Evolutionary conservation across 2,797 vertebrate species (phyloP).

Genomic region (Buceros bicornis): DNA sequence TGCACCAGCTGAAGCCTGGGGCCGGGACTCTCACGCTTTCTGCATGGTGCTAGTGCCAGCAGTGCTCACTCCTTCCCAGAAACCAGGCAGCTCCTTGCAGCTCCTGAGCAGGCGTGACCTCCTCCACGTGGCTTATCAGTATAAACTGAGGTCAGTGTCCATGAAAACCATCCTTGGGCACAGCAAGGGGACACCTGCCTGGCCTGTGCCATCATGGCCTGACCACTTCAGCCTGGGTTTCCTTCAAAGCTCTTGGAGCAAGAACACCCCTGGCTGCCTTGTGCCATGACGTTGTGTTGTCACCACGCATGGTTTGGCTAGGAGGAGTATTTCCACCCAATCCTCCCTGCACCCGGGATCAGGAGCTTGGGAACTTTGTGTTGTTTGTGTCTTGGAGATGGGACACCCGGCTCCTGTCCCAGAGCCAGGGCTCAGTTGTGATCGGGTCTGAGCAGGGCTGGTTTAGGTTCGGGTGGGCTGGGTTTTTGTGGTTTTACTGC

Average conservation of each 20-base stretch:
- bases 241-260: neutral
- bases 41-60: neutral
- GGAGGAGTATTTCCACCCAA: neutral
- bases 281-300: fast-evolving
- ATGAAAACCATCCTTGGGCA: neutral
- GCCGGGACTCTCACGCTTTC: neutral
- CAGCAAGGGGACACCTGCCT: neutral
- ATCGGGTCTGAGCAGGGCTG: neutral
- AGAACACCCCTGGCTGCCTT: neutral
- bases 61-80: neutral
- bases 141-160: neutral
- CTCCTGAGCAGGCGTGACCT: neutral
- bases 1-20: fast-evolving
- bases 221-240: neutral
- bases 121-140: neutral
- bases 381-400: fast-evolving
- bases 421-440: neutral
- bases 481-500: neutral
- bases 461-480: neutral
- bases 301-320: fast-evolving
- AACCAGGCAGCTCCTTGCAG: neutral
- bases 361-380: neutral
- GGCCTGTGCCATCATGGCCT: fast-evolving
- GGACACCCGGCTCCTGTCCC: neutral
- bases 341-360: fast-evolving